These are phyloP conservation scores for Rachycentron canadum DNA, from an alignment of 2,797 vertebrate genomes.

Conservation along the genomic window DNA sequence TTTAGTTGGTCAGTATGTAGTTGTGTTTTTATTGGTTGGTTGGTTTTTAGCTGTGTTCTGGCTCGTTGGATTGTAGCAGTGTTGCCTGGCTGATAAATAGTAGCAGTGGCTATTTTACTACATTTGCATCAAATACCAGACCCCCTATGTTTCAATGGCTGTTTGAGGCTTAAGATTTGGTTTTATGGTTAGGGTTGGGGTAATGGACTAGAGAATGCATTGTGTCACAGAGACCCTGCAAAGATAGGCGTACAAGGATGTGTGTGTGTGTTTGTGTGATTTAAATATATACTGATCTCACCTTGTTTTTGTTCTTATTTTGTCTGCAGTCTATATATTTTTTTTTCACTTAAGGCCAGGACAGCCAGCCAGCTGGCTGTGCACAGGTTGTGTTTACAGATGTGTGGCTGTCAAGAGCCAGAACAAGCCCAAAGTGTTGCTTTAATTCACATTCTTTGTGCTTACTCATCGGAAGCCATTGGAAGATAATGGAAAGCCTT, in stretches of 20 bases:
- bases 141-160: too few species aligned
- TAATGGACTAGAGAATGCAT: neutral
- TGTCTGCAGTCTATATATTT: slow-evolving; percentile 11
- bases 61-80: too few species aligned
- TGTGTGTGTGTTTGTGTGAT: neutral
- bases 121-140: too few species aligned
- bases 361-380: neutral
- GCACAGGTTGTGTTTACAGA: slow-evolving; percentile 44
- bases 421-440: slow-evolving; percentile 10
- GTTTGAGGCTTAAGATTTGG: too few species aligned
- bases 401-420: slow-evolving; percentile 9
- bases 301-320: slow-evolving; percentile 5
- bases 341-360: slow-evolving; percentile 5
- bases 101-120: too few species aligned
- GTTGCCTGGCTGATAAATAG: too few species aligned
- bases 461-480: neutral
- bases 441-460: slow-evolving; percentile 19
- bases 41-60: too few species aligned
- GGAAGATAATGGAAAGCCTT: slow-evolving; percentile 27
- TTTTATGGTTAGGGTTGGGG: too few species aligned
- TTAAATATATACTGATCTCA: neutral
- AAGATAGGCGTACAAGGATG: neutral
- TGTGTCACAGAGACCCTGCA: neutral
- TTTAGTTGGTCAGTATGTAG: too few species aligned
- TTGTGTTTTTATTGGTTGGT: too few species aligned